Percentiles rank a stretch among this genome's conserved stretches.
Conservation (phyloP, 2,797 vertebrate species). For the Galago senegalensis region DNA sequence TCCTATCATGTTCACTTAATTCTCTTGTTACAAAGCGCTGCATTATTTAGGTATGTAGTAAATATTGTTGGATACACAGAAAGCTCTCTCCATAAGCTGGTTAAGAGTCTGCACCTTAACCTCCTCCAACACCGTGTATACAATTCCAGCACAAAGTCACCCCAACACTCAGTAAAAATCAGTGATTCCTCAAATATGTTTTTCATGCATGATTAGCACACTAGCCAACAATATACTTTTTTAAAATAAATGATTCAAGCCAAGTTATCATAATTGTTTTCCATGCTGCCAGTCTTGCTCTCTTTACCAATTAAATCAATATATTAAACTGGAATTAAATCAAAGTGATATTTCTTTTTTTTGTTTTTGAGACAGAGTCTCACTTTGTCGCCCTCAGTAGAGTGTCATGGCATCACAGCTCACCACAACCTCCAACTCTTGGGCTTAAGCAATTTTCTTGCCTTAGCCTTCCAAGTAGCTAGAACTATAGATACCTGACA, state of each 20-base stretch:
- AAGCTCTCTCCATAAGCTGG: background rate
- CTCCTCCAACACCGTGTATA: background rate
- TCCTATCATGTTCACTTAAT: background rate
- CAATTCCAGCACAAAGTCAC: background rate
- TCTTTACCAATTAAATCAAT: background rate
- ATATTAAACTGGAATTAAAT: background rate
- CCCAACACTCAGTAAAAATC: background rate
- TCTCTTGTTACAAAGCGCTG: background rate
- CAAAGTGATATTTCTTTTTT: background rate
- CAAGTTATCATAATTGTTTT: background rate
- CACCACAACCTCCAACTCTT: too few relatives aligned
- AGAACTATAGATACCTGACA: too few relatives aligned
- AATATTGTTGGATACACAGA: background rate
- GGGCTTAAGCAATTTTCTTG: too few relatives aligned
- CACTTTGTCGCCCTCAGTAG: too few relatives aligned
- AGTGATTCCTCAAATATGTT: background rate
- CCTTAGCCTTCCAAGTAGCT: too few relatives aligned
- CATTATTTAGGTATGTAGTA: background rate
- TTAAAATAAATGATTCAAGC: slow-evolving; percentile 5
- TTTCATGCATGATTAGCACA: background rate
- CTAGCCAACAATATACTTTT: background rate
- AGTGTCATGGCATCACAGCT: too few relatives aligned
- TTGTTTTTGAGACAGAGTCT: too few relatives aligned
- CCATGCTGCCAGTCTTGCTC: background rate
- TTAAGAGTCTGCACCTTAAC: background rate